Evolutionary conservation across 2,888 invertebrate species (phyloP).

Genomic region (Hemaris fuciformis): DNA sequence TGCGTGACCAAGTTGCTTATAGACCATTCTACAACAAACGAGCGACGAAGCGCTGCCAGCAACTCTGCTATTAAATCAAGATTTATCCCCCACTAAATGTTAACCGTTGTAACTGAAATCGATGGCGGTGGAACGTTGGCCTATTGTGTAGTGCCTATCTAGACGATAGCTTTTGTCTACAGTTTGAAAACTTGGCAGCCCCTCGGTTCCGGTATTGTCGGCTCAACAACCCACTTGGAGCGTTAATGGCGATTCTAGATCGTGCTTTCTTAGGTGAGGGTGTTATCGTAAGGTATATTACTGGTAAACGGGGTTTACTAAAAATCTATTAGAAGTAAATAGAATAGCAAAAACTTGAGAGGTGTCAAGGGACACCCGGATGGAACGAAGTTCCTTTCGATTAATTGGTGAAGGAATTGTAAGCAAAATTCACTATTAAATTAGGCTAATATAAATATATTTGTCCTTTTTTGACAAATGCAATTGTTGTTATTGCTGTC

Average conservation of each 20-base stretch:
- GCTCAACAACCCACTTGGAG: not conserved
- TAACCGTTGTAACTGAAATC: not conserved
- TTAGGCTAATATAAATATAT: too few relatives aligned
- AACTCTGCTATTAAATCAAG: not conserved
- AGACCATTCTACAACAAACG: not conserved
- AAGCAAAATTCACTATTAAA: too few relatives aligned
- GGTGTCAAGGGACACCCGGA: too few relatives aligned
- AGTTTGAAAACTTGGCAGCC: conserved; percentile 7
- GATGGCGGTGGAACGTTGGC: not conserved
- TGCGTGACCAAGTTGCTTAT: not conserved
- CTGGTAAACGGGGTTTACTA: too few relatives aligned
- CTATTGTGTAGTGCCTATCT: not conserved
- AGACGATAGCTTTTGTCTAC: not conserved
- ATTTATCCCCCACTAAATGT: not conserved
- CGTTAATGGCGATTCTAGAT: not conserved
- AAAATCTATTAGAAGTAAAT: too few relatives aligned
- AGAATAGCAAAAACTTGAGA: too few relatives aligned
- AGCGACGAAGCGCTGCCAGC: not conserved
- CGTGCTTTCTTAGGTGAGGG: too few relatives aligned
- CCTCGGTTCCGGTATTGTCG: not conserved
- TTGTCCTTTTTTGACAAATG: too few relatives aligned
- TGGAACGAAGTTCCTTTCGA: too few relatives aligned
- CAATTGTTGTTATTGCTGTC: too few relatives aligned
- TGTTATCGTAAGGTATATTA: too few relatives aligned
- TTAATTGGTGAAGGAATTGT: too few relatives aligned